phyloP scores from a whole-genome alignment of 2,797 vertebrate genomes.

The Hydrophis major region DNA sequence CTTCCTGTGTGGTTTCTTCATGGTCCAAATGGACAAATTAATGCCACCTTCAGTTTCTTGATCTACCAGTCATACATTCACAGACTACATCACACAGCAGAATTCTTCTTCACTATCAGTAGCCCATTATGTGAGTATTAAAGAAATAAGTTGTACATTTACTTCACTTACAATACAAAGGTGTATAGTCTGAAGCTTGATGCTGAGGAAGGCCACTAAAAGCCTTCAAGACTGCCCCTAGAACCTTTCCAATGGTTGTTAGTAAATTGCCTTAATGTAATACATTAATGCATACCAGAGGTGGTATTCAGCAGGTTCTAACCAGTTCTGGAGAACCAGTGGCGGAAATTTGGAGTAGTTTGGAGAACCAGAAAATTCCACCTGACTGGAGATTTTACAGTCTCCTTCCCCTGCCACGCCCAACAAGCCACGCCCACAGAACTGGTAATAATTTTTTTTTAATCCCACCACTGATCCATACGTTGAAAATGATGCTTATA shows the following conservation, averaged over 20 bases:
- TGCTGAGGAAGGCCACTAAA: neutral
- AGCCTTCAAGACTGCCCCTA: neutral
- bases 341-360: too few relatives aligned
- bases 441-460: too few relatives aligned
- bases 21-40: neutral
- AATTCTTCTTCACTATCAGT: neutral
- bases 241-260: neutral
- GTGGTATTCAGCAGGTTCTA: too few relatives aligned
- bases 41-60: neutral
- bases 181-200: neutral
- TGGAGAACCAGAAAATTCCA: too few relatives aligned
- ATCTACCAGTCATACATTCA: neutral
- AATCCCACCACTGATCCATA: neutral
- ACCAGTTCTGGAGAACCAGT: too few relatives aligned
- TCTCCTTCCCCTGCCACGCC: too few relatives aligned
- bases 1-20: neutral
- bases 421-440: too few relatives aligned
- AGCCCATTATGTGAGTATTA: neutral
- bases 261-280: neutral
- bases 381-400: too few relatives aligned
- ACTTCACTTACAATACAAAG: neutral
- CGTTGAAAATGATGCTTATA: neutral
- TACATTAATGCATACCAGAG: neutral
- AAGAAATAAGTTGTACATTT: neutral
- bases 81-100: neutral